Evolutionary conservation across 2,113 vertebrate genomes (phyloP), one percentile per base, ranked within the genome.

Genomic region (Carettochelys insculpta): DNA sequence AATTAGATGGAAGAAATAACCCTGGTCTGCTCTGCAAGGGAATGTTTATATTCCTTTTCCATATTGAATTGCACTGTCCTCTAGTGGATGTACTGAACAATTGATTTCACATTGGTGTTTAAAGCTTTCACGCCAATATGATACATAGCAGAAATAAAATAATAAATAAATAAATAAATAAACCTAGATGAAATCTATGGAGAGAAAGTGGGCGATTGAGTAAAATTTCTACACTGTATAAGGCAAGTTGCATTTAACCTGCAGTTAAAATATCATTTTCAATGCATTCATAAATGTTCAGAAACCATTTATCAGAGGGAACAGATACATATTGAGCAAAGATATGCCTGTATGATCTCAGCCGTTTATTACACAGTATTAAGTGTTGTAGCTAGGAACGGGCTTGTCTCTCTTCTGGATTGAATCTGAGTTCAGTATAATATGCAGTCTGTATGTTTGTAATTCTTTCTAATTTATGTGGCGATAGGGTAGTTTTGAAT

Each of bases 21-120:
- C 53, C 85, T 88, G 65, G 3, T 86, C 34, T 83, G 88, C 89
- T 94, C 90, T 95, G 87, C 45, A 3, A 20, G 82, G 88, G 56
- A 71, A 95, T 89, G 95, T 94, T 95, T 90, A 29, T 82, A 79
- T 96, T 90, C 45, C 80, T 92, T 92, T 93, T 95, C 77, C 95
- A 65, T 88, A 87, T 97, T 98, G 98, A 98, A 97, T 98, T 97
- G 96, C 97, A 97, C 98, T 99, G 98, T 98, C 98, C 98, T 98
- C 99, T 98, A 98, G 98, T 99, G 99, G 97, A 34, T 54, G 41
- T 90, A 88, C 77, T 65, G 71, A 71, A 95, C 61, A 94, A 92
- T 93, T 90, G 48, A 5, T 71, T 95, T 94, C 87, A 19, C 87
- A 52, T 82, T 58, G 25, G 43, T 80, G 41, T 81, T 61, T 88